Conservation (phyloP, 2,888 invertebrate genomes). For the Notocelia uddmanniana region DNA sequence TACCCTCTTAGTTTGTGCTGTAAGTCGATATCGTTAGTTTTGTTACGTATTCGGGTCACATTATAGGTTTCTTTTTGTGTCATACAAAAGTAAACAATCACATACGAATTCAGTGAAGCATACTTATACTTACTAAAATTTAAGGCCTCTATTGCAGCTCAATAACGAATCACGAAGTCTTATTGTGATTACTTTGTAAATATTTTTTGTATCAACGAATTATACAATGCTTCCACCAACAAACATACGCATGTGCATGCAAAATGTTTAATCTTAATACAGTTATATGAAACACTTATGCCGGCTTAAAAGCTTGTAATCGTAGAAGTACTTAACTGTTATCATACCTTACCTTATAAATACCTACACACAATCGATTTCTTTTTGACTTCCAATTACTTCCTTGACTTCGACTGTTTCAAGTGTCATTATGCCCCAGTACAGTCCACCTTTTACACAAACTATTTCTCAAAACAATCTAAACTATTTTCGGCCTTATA, state of each 20-base stretch:
- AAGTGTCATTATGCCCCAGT: conserved; percentile 69
- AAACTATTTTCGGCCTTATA: conserved; percentile 18
- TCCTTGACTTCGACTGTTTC: conserved; percentile 63
- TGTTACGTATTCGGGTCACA: conserved; percentile 41
- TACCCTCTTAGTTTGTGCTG: conserved; percentile 48
- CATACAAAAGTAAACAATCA: conserved; percentile 31
- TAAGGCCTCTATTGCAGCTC: conserved; percentile 11
- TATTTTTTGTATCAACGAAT: background rate
- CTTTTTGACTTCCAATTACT: conserved; percentile 75
- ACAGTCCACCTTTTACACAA: conserved; percentile 27
- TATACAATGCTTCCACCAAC: background rate
- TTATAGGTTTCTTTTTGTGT: conserved; percentile 29
- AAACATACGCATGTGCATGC: background rate
- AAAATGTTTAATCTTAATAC: background rate
- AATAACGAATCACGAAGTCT: conserved; percentile 51
- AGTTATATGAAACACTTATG: background rate
- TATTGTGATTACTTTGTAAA: conserved; percentile 56
- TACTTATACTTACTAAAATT: conserved; percentile 8
- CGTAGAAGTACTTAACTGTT: conserved; percentile 18
- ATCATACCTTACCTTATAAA: conserved; percentile 52
- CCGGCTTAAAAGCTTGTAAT: background rate
- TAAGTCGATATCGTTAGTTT: conserved; percentile 46
- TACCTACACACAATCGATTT: conserved; percentile 47
- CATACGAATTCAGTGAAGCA: conserved; percentile 28
- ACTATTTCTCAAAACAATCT: conserved; percentile 15